Percentiles rank a stretch among this genome's conserved stretches.
phyloP scores from a whole-genome alignment of 2,797 vertebrate genomes.

The Eurystomus glaucurus region DNA sequence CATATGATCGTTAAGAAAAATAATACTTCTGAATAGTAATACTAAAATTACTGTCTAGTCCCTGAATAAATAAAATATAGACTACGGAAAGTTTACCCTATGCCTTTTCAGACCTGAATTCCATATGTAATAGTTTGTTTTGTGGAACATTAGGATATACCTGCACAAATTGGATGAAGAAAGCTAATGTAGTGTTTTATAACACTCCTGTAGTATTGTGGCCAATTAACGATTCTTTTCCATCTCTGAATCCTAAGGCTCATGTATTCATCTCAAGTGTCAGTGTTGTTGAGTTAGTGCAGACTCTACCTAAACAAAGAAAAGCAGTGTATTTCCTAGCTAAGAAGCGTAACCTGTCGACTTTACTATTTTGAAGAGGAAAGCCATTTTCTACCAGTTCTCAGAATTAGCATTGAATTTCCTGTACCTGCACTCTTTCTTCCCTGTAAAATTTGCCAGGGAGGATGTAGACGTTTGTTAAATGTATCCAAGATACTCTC shows the following conservation, averaged over 20 bases:
- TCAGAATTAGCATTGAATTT: not conserved
- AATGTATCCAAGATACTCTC: not conserved
- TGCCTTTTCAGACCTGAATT: not conserved
- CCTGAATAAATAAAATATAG: not conserved
- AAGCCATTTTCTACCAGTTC: not conserved
- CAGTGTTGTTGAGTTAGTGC: not conserved
- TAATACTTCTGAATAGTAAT: not conserved
- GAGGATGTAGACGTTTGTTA: not conserved
- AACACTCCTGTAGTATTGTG: not conserved
- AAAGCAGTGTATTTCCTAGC: not conserved
- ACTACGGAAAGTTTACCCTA: not conserved
- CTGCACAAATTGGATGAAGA: not conserved
- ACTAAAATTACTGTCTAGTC: not conserved
- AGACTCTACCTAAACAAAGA: not conserved
- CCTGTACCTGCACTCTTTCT: not conserved
- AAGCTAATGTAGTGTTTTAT: not conserved
- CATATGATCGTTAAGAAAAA: not conserved
- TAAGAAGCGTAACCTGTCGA: not conserved
- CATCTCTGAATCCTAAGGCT: not conserved
- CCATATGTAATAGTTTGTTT: not conserved
- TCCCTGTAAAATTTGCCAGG: not conserved
- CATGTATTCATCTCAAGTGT: not conserved
- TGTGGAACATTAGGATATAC: not conserved
- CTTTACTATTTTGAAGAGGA: not conserved
- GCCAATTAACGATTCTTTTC: not conserved